Evolutionary conservation across 2,888 invertebrate genomes (phyloP), one percentile per base, ranked within the genome.

Genomic region (Brachypalpus laphriformis): DNA sequence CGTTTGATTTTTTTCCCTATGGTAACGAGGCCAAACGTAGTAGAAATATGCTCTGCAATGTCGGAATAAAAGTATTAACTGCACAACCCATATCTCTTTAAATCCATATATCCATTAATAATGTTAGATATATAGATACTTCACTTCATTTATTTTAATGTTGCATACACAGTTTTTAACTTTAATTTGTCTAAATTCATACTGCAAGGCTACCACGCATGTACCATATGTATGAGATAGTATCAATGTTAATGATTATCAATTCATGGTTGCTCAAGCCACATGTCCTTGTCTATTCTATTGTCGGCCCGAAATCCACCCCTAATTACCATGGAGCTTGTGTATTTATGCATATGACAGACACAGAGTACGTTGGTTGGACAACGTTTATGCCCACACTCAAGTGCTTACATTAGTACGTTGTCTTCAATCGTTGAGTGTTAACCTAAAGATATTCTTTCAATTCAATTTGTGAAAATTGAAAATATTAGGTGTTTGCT

Each of bases 261-360:
- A 81, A 22, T 70, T 70, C 18, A 51, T 72, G 47, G 22, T 18
- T 61, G 34, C 28, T 59, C 51, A 56, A 11, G 34, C 18, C 34
- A 42, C 42, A 70, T 34, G 56, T 72, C 47, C 49, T 71, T 65
- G 51, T 82, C 66, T 72, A 40, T 68, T 68, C 65, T 66, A 37
- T 37, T 40, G 65, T 65, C 8, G 37, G 45, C 7, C 18, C 20
- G 3, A 34, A 42, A 72, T 3, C 54, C 40, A 75, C 56, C 70
- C 74, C 25, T 70, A 80, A 83, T 83, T 80, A 68, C 83, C 80
- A 80, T 83, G 83, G 83, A 57, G 80, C 11, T 74, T 83, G 80
- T 74, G 37, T 83, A 63, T 57, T 63, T 61, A 63, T 78, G 74
- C 74, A 83, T 63, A 70, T 80, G 83, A 22, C 47, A 68, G 61